Base-by-base conservation (phyloP, 1,140 invertebrate genomes). In the Drosophila kohkoa region DNA sequence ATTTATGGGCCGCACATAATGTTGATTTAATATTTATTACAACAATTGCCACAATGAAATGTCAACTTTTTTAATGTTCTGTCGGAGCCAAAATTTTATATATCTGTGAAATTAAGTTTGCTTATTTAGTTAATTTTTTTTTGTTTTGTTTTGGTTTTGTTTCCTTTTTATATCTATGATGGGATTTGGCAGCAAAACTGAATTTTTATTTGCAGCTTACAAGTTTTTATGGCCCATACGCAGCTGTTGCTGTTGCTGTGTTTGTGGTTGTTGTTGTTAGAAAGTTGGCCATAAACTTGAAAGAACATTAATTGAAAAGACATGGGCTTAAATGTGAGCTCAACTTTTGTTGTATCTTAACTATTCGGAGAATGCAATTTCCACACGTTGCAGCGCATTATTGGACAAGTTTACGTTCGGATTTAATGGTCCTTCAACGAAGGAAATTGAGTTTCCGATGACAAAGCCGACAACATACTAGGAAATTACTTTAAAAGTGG, bases 11-110 rank as follows among this genome's bases (percentile, higher is more conserved):
- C 79, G 80, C 63, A 67, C 70, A 77, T 83, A 87, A 88, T 80
- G 80, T 82, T 82, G 66, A 80, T 87, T 87, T 88, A 88, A 87
- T 88, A 87, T 87, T 87, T 88, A 87, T 88, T 68, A 68, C 79
- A 62, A 69, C 76, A 77, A 82, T 80, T 79, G 58, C 68, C 58
- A 82, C 48, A 63, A 58, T 52, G 32, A 64, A 67, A 59, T 77
- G 68, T 79, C 68, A 74, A 70, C 64, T 68, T 69, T 77, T 81
- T 70, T 86, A 86, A 81, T 86, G 75, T 62, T 5, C 8, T 25
- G 3, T 51, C 30, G 57, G 28, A 60, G 48, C 63, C 32, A 58
- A 43, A 82, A 65, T 49, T 74, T 43, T 54, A 38, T 60, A 66
- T 73, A 77, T 80, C 60, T 70, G 57, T n/a, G 16, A 71, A 81